phyloP scores from a whole-genome alignment of 2,113 vertebrate species.

The Tupaia chinensis region DNA sequence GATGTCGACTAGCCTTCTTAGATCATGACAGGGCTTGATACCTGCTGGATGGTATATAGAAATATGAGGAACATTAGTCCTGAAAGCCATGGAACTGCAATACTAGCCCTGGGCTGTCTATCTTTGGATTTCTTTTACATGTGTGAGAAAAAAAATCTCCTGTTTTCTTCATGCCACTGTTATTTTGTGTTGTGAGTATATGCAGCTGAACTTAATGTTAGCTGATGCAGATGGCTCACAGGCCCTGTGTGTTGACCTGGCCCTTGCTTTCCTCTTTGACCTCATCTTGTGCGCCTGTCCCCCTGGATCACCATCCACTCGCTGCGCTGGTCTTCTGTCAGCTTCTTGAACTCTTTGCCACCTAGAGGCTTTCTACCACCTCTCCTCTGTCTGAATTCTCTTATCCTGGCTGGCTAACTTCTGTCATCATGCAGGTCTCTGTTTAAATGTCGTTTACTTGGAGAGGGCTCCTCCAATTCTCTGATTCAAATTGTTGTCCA shows the following conservation, averaged over 20 bases:
- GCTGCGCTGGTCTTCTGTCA: not conserved
- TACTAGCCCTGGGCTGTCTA: not conserved
- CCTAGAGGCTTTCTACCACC: not conserved
- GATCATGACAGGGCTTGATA: not conserved
- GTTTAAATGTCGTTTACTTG: constrained; percentile 50
- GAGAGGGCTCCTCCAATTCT: not conserved
- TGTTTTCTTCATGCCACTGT: constrained; percentile 30
- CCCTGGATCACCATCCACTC: not conserved
- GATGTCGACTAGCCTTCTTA: not conserved
- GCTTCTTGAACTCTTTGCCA: not conserved
- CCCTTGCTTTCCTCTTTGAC: not conserved
- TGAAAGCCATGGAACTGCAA: not conserved
- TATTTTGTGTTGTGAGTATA: not conserved
- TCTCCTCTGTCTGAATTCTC: not conserved
- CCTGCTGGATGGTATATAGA: not conserved
- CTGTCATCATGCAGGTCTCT: constrained; percentile 39
- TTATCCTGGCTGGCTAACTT: not conserved
- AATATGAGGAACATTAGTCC: not conserved
- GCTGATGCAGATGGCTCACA: not conserved
- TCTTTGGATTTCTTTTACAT: constrained; percentile 12
- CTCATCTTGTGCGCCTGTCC: not conserved
- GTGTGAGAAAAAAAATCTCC: not conserved
- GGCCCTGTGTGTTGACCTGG: not conserved
- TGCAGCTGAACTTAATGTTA: constrained; percentile 51
- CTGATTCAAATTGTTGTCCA: constrained; percentile 25